phyloP scores from a whole-genome alignment of 2,113 vertebrate genomes.

The Podiceps cristatus region DNA sequence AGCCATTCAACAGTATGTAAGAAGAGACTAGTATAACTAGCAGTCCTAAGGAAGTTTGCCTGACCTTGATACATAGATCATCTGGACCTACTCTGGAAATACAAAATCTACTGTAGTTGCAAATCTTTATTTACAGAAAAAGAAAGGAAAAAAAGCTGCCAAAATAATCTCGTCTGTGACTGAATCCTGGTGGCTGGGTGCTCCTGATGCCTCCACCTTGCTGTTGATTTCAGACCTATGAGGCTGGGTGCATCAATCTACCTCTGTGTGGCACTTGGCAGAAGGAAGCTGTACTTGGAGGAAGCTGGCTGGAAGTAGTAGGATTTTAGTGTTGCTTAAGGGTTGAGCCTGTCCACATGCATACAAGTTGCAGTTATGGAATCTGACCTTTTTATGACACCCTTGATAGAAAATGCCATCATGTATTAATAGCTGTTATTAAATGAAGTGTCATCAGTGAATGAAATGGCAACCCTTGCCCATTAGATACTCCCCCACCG shows the following conservation, averaged over 20 bases:
- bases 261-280: neutral
- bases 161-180: neutral
- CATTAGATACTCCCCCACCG: neutral
- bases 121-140: neutral
- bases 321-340: neutral
- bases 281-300: neutral
- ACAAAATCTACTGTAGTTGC: accelerated
- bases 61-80: neutral
- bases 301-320: neutral
- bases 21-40: neutral
- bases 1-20: neutral
- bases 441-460: neutral
- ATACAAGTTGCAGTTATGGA: neutral
- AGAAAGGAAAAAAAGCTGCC: neutral
- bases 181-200: neutral
- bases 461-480: neutral
- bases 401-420: neutral
- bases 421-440: neutral
- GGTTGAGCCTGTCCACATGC: neutral
- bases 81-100: neutral
- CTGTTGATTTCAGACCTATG: neutral
- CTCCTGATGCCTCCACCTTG: neutral
- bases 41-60: neutral
- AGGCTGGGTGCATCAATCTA: neutral
- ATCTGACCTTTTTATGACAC: neutral